Evolutionary conservation across 2,888 invertebrate genomes (phyloP), one percentile per base, ranked within the genome.

Genomic region (Ennomos quercinarius): DNA sequence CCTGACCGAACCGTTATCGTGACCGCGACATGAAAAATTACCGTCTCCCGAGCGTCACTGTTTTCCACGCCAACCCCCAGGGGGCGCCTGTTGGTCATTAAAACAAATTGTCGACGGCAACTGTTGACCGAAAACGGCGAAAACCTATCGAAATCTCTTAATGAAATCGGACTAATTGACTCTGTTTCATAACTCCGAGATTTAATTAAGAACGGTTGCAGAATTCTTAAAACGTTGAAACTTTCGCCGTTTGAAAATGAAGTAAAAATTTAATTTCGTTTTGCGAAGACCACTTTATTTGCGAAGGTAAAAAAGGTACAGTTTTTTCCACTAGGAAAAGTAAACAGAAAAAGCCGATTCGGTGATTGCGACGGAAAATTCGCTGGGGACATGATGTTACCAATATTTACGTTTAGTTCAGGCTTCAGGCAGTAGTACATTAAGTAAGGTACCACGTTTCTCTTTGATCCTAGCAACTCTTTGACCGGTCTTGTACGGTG

Each of bases 1-100:
- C 92, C 91, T 91, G 87, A 87, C 86, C 87, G 36, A 9, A 36
- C 55, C 50, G 81, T 86, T 92, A 91, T 91, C 91, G 91, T 78
- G 74, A 74, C 73, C 73, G 60, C 77, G 77, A 82, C 87, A 85
- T 91, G 91, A 92, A 91, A 91, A 91, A 91, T 91, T 84, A 81
- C 87, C 80, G 80, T 83, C 83, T 82, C 80, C 79, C 76, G 78
- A 83, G 80, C 77, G 81, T 80, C 81, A 84, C 81, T 78, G 80
- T 83, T 89, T 87, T 89, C 70, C 78, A 62, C 73, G 63, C 39
- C 40, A 11, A 34, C 49, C 50, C 60, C 54, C 42, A 11, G 27
- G 76, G 79, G 83, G 83, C 82, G 81, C 60, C 61, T 37, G 65
- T 42, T 65, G 74, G 77, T 84, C 82, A 85, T 89, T 87, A 87